A percentile compares a stretch with the other conserved stretches of the same genome.
Conservation (phyloP, 2,797 vertebrate species). For the Acropternis orthonyx region DNA sequence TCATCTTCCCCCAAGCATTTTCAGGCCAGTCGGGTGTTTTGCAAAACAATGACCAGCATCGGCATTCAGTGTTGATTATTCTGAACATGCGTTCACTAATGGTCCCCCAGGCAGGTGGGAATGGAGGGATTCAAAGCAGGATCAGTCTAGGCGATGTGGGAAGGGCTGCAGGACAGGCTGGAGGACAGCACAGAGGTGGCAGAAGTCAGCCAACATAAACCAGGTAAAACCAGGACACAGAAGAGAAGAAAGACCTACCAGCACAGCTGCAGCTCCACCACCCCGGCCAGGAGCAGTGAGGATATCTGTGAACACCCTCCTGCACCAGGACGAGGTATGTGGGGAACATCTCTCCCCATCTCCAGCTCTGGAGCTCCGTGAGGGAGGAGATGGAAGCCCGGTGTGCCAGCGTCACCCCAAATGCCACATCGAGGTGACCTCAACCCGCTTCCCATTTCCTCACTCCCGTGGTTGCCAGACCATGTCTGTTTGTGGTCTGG, state of each 20-base stretch:
- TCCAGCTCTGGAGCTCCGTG: background rate
- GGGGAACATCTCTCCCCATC: background rate
- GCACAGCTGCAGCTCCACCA: background rate
- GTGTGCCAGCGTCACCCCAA: rapidly evolving
- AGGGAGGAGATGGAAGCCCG: background rate
- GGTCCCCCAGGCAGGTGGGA: background rate
- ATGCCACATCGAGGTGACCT: background rate
- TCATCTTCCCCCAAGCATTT: background rate
- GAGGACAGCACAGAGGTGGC: background rate
- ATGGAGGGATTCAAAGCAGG: background rate
- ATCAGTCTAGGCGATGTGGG: background rate
- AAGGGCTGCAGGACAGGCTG: background rate
- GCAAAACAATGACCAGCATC: background rate
- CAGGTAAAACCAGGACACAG: background rate
- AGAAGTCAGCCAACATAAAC: background rate
- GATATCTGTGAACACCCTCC: background rate
- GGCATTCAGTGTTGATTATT: background rate
- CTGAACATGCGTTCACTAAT: background rate
- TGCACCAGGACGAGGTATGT: background rate
- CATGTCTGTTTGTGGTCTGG: background rate
- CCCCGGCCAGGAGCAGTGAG: background rate
- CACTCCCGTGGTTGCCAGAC: background rate
- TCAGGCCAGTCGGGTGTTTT: background rate
- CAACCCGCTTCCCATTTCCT: background rate
- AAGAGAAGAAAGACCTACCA: background rate